Evolutionary conservation across 2,888 invertebrate species (phyloP).

Genomic region (Ecliptopera silaceata): DNA sequence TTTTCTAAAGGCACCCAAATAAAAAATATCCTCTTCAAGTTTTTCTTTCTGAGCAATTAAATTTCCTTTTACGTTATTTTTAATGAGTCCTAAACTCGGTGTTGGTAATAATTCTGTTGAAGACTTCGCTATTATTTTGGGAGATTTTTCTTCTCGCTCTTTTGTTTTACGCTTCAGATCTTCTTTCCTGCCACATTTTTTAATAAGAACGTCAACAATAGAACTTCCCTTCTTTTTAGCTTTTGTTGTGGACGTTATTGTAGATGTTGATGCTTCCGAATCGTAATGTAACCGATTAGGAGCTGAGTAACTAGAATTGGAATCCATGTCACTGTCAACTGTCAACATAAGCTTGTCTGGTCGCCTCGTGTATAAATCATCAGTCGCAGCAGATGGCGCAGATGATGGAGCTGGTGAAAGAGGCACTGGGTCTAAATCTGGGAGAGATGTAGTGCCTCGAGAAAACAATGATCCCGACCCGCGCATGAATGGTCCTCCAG

Average conservation of each 20-base stretch:
- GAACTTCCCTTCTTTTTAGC: constrained; percentile 79
- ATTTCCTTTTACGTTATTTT: constrained; percentile 68
- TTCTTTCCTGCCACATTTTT: constrained; percentile 85
- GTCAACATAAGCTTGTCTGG: constrained; percentile 75
- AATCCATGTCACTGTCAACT: constrained; percentile 86
- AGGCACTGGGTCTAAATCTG: constrained; percentile 89
- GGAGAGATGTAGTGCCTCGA: constrained; percentile 88
- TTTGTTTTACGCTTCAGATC: constrained; percentile 80
- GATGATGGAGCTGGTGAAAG: constrained; percentile 87
- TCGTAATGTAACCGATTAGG: constrained; percentile 84
- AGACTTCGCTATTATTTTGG: constrained; percentile 83
- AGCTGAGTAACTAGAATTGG: constrained; percentile 85
- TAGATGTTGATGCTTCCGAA: constrained; percentile 87
- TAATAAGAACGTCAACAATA: constrained; percentile 86
- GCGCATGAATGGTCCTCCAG: constrained; percentile 81
- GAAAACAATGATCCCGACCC: constrained; percentile 74
- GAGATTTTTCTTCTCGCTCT: constrained; percentile 80
- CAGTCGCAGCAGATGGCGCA: constrained; percentile 83
- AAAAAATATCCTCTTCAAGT: constrained; percentile 82
- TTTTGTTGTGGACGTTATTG: constrained; percentile 84
- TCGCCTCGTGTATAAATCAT: constrained; percentile 75
- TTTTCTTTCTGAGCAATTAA: constrained; percentile 73
- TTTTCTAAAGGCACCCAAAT: constrained; percentile 86
- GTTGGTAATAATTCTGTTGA: constrained; percentile 85
- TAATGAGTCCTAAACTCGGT: constrained; percentile 82